Conservation (phyloP, 2,888 invertebrate genomes). For the Microchrysa polita region DNA sequence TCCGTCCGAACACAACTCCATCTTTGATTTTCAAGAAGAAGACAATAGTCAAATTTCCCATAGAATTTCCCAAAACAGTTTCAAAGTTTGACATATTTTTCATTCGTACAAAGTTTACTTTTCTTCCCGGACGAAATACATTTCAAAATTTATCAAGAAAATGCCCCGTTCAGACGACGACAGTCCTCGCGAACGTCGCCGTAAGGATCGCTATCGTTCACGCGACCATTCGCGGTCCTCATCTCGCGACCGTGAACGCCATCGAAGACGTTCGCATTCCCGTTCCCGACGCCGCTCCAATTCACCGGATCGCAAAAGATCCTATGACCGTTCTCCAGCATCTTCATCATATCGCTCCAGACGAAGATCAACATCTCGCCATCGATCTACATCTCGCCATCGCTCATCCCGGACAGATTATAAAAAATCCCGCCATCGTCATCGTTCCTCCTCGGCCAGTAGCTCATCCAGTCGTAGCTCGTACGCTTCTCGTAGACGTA, state of each 20-base stretch:
- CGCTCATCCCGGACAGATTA: slow-evolving; percentile 6
- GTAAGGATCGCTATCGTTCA: neutral
- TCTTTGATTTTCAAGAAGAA: no score
- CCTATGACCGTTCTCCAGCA: slow-evolving; percentile 26
- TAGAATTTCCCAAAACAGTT: slow-evolving; percentile 37
- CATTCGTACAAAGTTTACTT: no score
- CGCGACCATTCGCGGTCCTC: slow-evolving; percentile 12
- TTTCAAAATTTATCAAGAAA: neutral
- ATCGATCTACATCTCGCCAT: slow-evolving; percentile 26
- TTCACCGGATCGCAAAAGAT: neutral
- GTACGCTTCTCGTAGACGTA: neutral
- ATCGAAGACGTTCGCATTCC: neutral
- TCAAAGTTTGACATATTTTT: no score
- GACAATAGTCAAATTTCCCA: no score
- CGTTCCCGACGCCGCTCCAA: slow-evolving; percentile 17
- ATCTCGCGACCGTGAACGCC: slow-evolving; percentile 3
- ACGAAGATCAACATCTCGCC: slow-evolving; percentile 4
- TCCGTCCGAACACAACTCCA: no score
- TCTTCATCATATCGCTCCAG: neutral
- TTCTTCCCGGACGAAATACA: no score
- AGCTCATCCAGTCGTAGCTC: neutral
- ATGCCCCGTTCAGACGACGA: slow-evolving; percentile 21
- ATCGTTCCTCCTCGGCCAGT: slow-evolving; percentile 25
- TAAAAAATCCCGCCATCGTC: slow-evolving; percentile 28
- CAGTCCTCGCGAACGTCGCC: neutral